Evolutionary conservation across 2,797 vertebrate genomes (phyloP), one percentile per base, ranked within the genome.

Genomic region (Coilia nasus): DNA sequence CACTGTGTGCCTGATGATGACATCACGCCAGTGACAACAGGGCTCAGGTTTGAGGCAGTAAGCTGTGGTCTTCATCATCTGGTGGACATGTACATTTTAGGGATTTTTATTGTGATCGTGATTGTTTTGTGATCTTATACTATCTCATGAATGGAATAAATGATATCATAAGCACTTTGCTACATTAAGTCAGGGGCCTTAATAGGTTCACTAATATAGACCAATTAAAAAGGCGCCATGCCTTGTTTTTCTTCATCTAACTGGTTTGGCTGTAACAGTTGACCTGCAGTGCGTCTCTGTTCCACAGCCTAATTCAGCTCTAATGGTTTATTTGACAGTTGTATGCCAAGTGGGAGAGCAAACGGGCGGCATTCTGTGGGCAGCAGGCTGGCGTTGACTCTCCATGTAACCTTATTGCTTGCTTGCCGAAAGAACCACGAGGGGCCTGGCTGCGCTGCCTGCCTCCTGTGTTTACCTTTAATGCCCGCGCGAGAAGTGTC

Each of bases 281-380:
- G 71, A 7, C 71, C 71, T 31, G 17, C 31, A 44, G 17, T 44
- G 31, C 44, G 71, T 21, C 14, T 78, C 71, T 78, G 35, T 21
- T 78, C 50, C 50, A 54, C 31, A 41, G 31, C 19, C 71, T 44
- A 78, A 82, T 91, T 90, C 92, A 88, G 88, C 83, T 35, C 56
- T 83, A 90, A 91, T 87, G 78, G 82, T 90, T 90, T 64, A 64
- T 89, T 92, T 93, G 91, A 83, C 92, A 82, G 81, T 84, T 86
- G 86, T 85, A 87, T 85, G 90, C 88, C 90, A 93, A 90, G 84
- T 93, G 91, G 90, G 92, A 93, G 93, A 93, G 86, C 91, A 91
- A 93, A 92, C 81, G 89, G 94, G 93, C 93, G 90, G 47, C 89
- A 78, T 91, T 95, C 93, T 93, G 91, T 86, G 89, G 87, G 84